Conservation (phyloP, 2,113 vertebrate species). For the Puntigrus tetrazona region DNA sequence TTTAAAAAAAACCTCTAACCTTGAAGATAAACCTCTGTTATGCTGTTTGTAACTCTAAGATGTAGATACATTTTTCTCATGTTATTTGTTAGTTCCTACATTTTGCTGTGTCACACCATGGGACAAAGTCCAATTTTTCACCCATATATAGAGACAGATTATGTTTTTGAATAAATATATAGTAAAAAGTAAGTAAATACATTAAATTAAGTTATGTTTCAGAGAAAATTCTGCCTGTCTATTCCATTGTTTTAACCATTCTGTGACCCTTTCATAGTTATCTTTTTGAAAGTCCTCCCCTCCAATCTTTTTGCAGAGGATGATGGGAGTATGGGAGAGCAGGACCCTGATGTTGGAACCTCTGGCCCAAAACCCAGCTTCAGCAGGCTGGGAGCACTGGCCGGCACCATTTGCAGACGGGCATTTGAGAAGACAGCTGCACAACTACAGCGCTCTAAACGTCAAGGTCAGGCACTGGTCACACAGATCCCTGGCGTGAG, state of each 20-base stretch:
- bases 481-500: conserved; percentile 68
- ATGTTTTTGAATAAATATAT: too few relatives aligned
- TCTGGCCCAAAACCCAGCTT: conserved; percentile 49
- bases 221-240: not conserved
- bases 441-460: conserved; percentile 64
- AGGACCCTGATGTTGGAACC: conserved; percentile 16
- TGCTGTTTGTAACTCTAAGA: too few relatives aligned
- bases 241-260: not conserved
- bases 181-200: too few relatives aligned
- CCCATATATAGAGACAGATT: too few relatives aligned
- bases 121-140: too few relatives aligned
- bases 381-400: conserved; percentile 65
- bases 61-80: too few relatives aligned
- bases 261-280: conserved; percentile 3
- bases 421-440: conserved; percentile 69
- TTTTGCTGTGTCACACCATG: too few relatives aligned
- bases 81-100: too few relatives aligned
- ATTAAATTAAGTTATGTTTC: too few relatives aligned
- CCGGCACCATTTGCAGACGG: conserved; percentile 60
- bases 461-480: conserved; percentile 71
- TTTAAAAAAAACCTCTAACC: too few relatives aligned
- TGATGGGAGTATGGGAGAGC: conserved; percentile 26
- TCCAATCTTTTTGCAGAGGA: conserved; percentile 29
- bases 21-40: too few relatives aligned
- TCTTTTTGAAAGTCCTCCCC: conserved; percentile 5